Conservation (phyloP, 2,113 vertebrate species). For the Octodon degus region DNA sequence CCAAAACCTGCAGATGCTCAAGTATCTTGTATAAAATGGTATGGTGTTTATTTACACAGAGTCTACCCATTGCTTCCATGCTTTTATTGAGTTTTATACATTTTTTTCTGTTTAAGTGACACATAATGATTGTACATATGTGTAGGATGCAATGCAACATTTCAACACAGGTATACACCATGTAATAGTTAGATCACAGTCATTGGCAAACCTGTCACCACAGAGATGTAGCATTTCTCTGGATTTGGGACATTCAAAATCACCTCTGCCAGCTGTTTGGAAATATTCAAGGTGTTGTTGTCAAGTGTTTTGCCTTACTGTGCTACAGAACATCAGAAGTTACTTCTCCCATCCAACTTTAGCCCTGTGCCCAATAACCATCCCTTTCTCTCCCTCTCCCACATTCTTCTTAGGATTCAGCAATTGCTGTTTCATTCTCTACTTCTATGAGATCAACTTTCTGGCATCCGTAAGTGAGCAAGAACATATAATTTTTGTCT, state of each 20-base stretch:
- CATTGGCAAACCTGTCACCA: not conserved
- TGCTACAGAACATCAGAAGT: too few relatives aligned
- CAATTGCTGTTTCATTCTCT: not conserved
- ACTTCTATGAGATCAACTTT: not conserved
- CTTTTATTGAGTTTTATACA: not conserved
- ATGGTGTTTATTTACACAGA: not conserved
- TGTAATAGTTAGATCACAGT: not conserved
- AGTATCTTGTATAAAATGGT: not conserved
- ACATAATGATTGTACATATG: not conserved
- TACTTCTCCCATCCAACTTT: too few relatives aligned
- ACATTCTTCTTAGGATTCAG: not conserved
- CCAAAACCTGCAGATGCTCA: not conserved
- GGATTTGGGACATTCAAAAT: not conserved
- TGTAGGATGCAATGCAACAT: not conserved
- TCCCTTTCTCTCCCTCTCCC: not conserved
- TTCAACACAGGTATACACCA: not conserved
- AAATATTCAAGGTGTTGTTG: not conserved
- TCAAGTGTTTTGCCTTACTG: too few relatives aligned
- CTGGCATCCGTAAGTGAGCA: too few relatives aligned
- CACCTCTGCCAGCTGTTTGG: not conserved
- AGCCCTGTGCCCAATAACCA: too few relatives aligned
- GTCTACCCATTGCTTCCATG: not conserved
- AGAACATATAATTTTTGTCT: not conserved
- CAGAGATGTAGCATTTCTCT: not conserved
- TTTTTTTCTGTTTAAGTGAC: not conserved